These are phyloP conservation scores for Cololabis saira DNA, from an alignment of 2,113 vertebrate species.

Conservation along the genomic window DNA sequence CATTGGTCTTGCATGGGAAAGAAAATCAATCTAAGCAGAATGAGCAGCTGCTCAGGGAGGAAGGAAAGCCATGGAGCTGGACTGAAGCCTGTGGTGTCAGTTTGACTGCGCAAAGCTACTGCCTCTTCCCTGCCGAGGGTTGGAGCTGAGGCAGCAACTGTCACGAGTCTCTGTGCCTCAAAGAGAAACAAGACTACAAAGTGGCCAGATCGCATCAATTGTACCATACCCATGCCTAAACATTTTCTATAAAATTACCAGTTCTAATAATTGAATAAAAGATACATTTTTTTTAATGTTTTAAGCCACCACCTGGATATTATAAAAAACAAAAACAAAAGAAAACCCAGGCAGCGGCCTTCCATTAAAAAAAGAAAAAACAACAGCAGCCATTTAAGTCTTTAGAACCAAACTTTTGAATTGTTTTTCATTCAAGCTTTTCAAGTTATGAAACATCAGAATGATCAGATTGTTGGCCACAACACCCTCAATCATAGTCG, in stretches of 20 bases:
- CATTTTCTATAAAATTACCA: background rate
- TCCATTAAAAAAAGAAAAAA: too few species aligned
- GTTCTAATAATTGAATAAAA: too few species aligned
- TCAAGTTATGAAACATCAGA: too few species aligned
- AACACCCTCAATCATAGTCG: too few species aligned
- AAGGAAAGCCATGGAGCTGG: slow-evolving; percentile 47
- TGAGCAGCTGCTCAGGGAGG: slow-evolving; percentile 50
- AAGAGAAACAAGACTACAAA: slow-evolving; percentile 42
- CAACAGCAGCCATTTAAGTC: too few species aligned
- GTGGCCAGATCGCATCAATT: slow-evolving; percentile 46
- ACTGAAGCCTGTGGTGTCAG: slow-evolving; percentile 53
- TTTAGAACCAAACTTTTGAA: too few species aligned
- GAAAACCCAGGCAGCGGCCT: too few species aligned
- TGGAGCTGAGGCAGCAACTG: slow-evolving; percentile 74
- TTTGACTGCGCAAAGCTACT: slow-evolving; percentile 58
- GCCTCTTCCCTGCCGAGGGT: slow-evolving; percentile 61
- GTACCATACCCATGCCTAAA: slow-evolving; percentile 4
- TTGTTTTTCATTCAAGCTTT: too few species aligned
- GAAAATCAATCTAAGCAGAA: slow-evolving; percentile 37
- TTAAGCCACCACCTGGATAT: too few species aligned
- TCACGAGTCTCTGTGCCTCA: slow-evolving; percentile 58
- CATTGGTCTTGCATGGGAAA: background rate
- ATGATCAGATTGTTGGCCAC: too few species aligned
- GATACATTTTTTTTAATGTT: too few species aligned
- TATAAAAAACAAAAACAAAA: too few species aligned